Conservation (phyloP, 2,888 invertebrate species). For the Synanthedon andrenaeformis region DNA sequence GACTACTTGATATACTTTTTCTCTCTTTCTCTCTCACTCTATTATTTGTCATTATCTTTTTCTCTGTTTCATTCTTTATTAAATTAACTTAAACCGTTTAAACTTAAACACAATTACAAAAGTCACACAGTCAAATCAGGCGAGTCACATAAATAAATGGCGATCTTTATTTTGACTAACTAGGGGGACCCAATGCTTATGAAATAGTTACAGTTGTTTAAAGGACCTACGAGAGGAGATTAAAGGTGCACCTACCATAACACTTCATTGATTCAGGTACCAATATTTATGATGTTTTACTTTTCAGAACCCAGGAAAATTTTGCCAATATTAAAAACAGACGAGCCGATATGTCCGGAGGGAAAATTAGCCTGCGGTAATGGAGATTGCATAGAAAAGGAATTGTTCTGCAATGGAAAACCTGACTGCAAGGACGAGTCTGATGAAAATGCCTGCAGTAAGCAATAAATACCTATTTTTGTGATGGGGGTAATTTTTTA, state of each 20-base stretch:
- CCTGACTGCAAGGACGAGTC: constrained; percentile 94
- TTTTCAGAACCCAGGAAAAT: constrained; percentile 89
- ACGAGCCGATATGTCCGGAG: constrained; percentile 91
- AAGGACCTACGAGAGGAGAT: too few relatives aligned
- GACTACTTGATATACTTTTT: neutral
- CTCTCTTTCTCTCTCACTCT: neutral
- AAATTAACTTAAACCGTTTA: constrained; percentile 7
- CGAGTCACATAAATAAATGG: constrained; percentile 5
- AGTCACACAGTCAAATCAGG: constrained; percentile 24
- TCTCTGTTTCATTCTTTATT: constrained; percentile 20
- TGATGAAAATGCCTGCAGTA: constrained; percentile 95
- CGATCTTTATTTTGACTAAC: too few relatives aligned
- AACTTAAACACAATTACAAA: constrained; percentile 33
- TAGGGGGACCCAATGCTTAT: too few relatives aligned
- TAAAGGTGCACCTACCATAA: too few relatives aligned
- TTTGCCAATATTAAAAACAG: constrained; percentile 89
- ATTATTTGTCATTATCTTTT: constrained; percentile 35
- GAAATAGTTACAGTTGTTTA: too few relatives aligned
- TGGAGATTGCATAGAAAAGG: constrained; percentile 92
- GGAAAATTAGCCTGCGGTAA: constrained; percentile 92
- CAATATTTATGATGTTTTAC: too few relatives aligned
- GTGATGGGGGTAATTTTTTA: neutral
- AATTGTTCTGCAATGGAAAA: constrained; percentile 93
- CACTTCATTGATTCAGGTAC: too few relatives aligned
- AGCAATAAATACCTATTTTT: constrained; percentile 53